Percentiles rank a stretch among this genome's conserved stretches.
phyloP scores from a whole-genome alignment of 2,113 vertebrate species.

The Rhinichthys klamathensis region DNA sequence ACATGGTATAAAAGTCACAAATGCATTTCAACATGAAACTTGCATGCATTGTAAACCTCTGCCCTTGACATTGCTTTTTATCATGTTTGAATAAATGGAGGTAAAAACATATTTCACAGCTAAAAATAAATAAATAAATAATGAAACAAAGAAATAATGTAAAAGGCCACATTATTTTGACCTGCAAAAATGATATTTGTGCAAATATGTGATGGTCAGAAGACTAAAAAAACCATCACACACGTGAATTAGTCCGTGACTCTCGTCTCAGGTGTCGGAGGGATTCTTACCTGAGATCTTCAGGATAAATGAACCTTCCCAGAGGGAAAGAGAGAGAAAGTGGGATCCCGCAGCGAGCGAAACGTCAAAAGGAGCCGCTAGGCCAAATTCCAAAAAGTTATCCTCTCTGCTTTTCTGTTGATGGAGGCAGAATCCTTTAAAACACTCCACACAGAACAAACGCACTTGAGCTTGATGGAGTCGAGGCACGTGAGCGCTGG shows the following conservation, averaged over 20 bases:
- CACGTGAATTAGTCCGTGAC: neutral
- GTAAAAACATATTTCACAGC: neutral
- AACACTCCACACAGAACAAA: slow-evolving; percentile 71
- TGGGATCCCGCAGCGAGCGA: slow-evolving; percentile 65
- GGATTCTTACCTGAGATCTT: slow-evolving; percentile 74
- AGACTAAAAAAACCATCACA: neutral
- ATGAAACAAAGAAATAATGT: no score
- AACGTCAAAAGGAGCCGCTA: slow-evolving; percentile 73
- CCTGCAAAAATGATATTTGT: no score
- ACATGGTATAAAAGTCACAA: no score
- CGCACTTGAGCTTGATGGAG: slow-evolving; percentile 65
- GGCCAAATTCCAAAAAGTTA: slow-evolving; percentile 81
- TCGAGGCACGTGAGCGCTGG: slow-evolving; percentile 65
- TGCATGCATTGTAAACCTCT: neutral
- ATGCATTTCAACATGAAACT: neutral
- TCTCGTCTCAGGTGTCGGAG: no score
- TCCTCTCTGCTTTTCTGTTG: slow-evolving; percentile 78
- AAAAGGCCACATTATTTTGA: no score
- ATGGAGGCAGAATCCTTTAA: slow-evolving; percentile 82
- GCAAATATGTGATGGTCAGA: no score
- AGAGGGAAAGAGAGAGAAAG: slow-evolving; percentile 67
- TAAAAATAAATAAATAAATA: neutral
- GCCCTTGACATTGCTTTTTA: neutral
- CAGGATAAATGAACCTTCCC: slow-evolving; percentile 67
- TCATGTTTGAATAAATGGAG: neutral